Evolutionary conservation across 2,888 invertebrate species (phyloP).

Genomic region (Busseola fusca): DNA sequence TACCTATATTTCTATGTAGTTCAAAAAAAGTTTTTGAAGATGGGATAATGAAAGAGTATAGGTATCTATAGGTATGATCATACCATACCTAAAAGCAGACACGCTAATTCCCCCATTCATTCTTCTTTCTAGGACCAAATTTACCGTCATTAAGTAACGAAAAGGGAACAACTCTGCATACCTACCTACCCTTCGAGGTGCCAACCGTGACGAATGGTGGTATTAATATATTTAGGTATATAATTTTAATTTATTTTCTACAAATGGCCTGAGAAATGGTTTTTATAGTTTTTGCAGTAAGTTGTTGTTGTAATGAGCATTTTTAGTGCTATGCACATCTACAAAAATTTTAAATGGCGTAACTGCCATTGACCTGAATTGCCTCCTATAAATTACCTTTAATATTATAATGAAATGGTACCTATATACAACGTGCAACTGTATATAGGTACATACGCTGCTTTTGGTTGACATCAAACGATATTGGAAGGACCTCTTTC

Average conservation of each 20-base stretch:
- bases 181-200: conserved; percentile 24
- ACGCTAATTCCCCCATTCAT: not conserved
- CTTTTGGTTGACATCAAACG: too few relatives aligned
- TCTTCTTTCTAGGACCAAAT: not conserved
- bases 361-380: conserved; percentile 12
- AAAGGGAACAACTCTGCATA: not conserved
- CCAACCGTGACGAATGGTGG: conserved; percentile 25
- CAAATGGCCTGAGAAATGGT: conserved; percentile 14
- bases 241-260: conserved; percentile 35
- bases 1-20: not conserved
- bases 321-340: conserved; percentile 7
- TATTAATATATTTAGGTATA: not conserved
- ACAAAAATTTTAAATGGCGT: conserved; percentile 1
- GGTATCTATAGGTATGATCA: too few relatives aligned
- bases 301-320: conserved; percentile 25
- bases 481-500: not conserved
- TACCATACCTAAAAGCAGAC: not conserved
- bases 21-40: not conserved
- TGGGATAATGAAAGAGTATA: not conserved
- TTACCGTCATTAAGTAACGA: conserved; percentile 21
- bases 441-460: too few relatives aligned
- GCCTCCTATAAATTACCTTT: not conserved
- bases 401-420: not conserved
- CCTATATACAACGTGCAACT: not conserved
- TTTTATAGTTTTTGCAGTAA: conserved; percentile 31